Conservation (phyloP, 2,797 vertebrate species). For the Limnodromus scolopaceus region DNA sequence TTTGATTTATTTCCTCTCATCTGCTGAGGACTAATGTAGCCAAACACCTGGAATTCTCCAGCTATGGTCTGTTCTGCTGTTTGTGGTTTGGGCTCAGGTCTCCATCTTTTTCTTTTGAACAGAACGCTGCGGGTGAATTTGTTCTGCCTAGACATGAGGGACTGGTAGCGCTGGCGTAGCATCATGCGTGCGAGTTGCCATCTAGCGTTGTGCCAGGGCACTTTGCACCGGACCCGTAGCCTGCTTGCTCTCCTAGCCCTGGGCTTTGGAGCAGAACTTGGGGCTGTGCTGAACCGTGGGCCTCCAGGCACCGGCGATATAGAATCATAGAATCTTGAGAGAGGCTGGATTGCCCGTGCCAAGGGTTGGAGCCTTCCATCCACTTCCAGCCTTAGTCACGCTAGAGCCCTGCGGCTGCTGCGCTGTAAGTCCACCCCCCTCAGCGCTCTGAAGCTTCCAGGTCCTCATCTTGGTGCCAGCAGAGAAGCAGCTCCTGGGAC, state of each 20-base stretch:
- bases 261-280: not conserved
- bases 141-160: rapidly evolving
- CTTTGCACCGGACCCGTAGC: rapidly evolving
- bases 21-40: not conserved
- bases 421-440: rapidly evolving
- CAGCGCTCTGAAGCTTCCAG: not conserved
- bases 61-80: not conserved
- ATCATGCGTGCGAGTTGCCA: rapidly evolving
- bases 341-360: rapidly evolving
- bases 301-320: not conserved
- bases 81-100: not conserved
- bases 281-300: not conserved
- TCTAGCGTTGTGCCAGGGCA: rapidly evolving
- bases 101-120: not conserved
- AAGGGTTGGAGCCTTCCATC: not conserved
- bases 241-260: not conserved
- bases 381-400: not conserved
- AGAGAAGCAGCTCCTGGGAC: not conserved
- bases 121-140: not conserved
- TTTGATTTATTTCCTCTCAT: not conserved
- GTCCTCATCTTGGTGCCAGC: not conserved
- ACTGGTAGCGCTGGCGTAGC: rapidly evolving
- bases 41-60: not conserved
- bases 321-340: too few relatives aligned
- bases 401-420: not conserved